A percentile compares a stretch with the other conserved stretches of the same genome.
Evolutionary conservation across 92 coral and sea anemone species (phyloP).

Genomic region (Isaurus tuberculatus): DNA sequence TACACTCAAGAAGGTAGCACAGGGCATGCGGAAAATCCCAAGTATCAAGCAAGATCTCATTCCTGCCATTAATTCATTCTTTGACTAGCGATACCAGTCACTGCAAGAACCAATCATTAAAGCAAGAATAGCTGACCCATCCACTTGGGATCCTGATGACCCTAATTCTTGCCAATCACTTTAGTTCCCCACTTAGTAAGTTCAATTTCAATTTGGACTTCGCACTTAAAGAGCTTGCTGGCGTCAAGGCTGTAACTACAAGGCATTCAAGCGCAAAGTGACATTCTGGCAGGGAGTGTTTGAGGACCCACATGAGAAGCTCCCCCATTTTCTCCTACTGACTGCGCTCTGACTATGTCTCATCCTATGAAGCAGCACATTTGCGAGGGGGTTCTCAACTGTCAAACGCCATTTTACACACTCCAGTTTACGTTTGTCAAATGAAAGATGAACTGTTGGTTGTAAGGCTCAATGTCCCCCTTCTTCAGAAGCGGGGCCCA

Average conservation of each 20-base stretch:
- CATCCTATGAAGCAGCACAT: conserved; percentile 51
- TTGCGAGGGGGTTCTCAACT: too few relatives aligned
- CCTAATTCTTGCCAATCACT: conserved; percentile 51
- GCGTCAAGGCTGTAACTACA: conserved; percentile 41
- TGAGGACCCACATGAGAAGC: conserved; percentile 18
- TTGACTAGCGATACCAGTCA: conserved; percentile 21
- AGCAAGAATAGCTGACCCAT: conserved; percentile 44
- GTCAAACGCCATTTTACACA: too few relatives aligned
- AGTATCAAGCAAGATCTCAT: conserved; percentile 57
- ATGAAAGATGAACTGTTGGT: conserved; percentile 50
- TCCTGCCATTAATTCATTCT: conserved; percentile 44
- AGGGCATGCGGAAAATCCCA: conserved; percentile 47
- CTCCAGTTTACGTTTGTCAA: conserved; percentile 42
- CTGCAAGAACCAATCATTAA: conserved; percentile 52
- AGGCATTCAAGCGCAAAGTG: conserved; percentile 42
- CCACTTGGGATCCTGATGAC: conserved; percentile 50
- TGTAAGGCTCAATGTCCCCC: conserved; percentile 47
- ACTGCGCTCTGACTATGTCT: too few relatives aligned
- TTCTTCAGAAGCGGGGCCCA: conserved; percentile 50
- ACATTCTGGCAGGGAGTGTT: conserved; percentile 49
- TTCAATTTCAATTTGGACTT: conserved; percentile 41
- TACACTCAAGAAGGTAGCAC: conserved; percentile 48
- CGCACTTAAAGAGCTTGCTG: conserved; percentile 42
- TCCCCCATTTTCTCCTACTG: too few relatives aligned
- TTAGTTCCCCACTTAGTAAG: conserved; percentile 32